Evolutionary conservation across 2,797 vertebrate species (phyloP).

Genomic region (Spinus pinus): DNA sequence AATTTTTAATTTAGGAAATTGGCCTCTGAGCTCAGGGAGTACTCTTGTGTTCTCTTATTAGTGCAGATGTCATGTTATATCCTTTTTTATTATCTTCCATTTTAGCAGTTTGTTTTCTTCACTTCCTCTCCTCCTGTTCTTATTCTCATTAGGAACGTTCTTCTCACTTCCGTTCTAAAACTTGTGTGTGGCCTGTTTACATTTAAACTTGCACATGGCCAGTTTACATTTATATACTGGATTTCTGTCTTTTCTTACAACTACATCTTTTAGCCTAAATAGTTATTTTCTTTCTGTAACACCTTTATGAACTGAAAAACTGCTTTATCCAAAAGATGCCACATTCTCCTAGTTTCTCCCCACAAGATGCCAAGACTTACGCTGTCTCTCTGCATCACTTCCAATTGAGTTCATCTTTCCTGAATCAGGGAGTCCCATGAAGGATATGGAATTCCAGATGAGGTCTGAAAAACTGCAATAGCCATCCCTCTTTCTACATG

Average conservation of each 20-base stretch:
- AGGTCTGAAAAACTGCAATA: background rate
- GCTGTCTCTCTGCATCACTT: background rate
- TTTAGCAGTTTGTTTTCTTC: background rate
- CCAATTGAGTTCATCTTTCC: background rate
- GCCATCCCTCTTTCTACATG: background rate
- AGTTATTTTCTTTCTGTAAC: background rate
- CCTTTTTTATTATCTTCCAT: background rate
- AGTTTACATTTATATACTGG: background rate
- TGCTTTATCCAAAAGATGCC: background rate
- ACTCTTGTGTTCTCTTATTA: background rate
- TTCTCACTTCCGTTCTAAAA: background rate
- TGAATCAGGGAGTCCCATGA: rapidly evolving
- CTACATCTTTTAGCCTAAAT: background rate
- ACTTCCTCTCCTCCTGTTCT: background rate
- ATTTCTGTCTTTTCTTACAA: background rate
- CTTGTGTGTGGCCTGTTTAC: background rate
- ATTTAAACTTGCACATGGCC: background rate
- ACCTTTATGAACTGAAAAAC: background rate
- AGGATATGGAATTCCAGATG: background rate
- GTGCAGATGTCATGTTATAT: background rate
- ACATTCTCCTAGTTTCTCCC: background rate
- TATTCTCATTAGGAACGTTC: background rate
- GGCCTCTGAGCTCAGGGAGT: background rate
- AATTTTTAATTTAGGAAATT: background rate
- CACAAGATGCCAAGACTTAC: background rate